These are phyloP conservation scores for Therioaphis trifolii DNA, from an alignment of 2,888 invertebrate genomes.

Conservation along the genomic window DNA sequence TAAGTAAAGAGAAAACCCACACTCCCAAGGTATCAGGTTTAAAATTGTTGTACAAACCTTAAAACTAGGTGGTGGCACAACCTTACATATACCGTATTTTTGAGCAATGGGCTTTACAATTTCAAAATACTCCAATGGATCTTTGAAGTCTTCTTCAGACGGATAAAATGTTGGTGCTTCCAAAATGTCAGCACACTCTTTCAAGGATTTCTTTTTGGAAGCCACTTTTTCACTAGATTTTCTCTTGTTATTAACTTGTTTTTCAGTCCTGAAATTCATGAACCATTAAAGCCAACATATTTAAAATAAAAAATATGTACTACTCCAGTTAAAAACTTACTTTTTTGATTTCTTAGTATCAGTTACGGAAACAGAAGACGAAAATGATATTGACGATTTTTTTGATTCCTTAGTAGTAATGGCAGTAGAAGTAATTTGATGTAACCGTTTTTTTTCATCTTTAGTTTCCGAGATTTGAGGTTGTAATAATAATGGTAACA, in stretches of 20 bases:
- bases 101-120: constrained; percentile 81
- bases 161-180: constrained; percentile 86
- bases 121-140: constrained; percentile 87
- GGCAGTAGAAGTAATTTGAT: constrained; percentile 13
- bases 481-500: constrained; percentile 31
- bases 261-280: constrained; percentile 50
- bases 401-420: constrained; percentile 44
- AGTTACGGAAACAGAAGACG: background rate
- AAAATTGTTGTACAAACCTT: constrained; percentile 69
- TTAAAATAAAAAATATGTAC: background rate
- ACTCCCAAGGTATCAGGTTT: too few species aligned
- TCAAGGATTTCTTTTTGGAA: constrained; percentile 15
- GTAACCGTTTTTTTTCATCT: constrained; percentile 42
- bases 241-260: constrained; percentile 49
- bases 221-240: constrained; percentile 36
- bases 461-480: constrained; percentile 19
- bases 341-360: constrained; percentile 50
- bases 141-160: constrained; percentile 84
- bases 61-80: constrained; percentile 84
- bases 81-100: constrained; percentile 86
- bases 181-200: constrained; percentile 64
- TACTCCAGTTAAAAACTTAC: background rate
- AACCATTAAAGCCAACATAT: background rate
- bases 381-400: constrained; percentile 25
- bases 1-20: too few species aligned